Base-by-base conservation (phyloP, 37 sponge, comb jelly and placozoan species). In the Lycopodina hypogea region DNA sequence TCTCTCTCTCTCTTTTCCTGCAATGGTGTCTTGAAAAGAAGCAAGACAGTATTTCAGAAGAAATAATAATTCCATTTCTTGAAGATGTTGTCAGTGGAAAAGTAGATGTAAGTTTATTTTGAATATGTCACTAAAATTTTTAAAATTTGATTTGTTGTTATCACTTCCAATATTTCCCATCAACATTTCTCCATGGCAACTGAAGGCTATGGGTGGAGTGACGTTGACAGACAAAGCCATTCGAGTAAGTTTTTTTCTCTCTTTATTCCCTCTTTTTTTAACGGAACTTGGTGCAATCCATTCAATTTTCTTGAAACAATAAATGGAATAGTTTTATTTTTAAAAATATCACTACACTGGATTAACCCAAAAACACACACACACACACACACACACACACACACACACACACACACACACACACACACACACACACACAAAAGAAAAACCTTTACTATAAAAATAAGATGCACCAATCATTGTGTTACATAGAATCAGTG, bases 181-280 rank as follows among this genome's bases (percentile, higher is more conserved):
- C 48, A 22, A n/a, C n/a, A n/a, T n/a, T n/a, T 55, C 33, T 55
- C 33, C 51, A 28, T 55, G 30, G 8, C 33, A 12, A 29, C 50
- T 42, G 29, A 30, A 76, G 76, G 60, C 76, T 76, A 42, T 36
- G 32, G 76, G 76, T 76, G 76, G 76, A 23, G 62, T 36, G 12
- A 58, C 42, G 1, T 24, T 70, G 6, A 1, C 28, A 6, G 45
- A 70, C 45, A 21, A 70, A 14, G 14, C 35, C 23, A 70, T 70
- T 40, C 45, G 41, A 7, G 71, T 70, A 24, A 39, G 71, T 70
- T 14, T 24, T 4, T 36, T 28, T 71, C 71, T 28, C 1, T 71
- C 4, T 23, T 21, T 33, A 3, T n/a, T 3, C 14, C 39, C 14
- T 48, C 41, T 23, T 15, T 2, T 2, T 71, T 50, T 71, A 50